phyloP scores from a whole-genome alignment of 1,140 invertebrate genomes.

The Drosophila paulistorum region DNA sequence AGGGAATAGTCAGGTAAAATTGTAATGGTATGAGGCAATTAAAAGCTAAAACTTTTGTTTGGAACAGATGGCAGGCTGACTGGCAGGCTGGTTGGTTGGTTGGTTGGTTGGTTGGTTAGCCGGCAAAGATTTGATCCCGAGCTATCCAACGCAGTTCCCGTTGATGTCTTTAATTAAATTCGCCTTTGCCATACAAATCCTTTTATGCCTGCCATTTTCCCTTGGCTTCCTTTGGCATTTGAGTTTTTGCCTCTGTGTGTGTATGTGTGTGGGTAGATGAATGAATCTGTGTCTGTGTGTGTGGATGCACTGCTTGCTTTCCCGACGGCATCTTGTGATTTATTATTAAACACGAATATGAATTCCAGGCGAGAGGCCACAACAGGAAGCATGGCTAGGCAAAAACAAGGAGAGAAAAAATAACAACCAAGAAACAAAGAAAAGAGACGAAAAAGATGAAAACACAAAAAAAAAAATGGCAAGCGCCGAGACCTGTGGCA shows the following conservation, averaged over 20 bases:
- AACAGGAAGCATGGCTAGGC: constrained; percentile 39
- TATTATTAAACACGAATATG: constrained; percentile 80
- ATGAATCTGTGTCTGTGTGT: constrained; percentile 7
- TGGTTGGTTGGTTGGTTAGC: not conserved
- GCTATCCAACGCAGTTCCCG: constrained; percentile 24
- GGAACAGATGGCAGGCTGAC: constrained; percentile 5
- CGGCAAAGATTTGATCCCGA: constrained; percentile 30
- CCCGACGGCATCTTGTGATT: constrained; percentile 74
- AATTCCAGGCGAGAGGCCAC: constrained; percentile 52
- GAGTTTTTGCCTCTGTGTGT: constrained; percentile 34
- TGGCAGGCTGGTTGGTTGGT: not conserved
- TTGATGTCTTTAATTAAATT: constrained; percentile 80
- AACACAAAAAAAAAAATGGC: constrained; percentile 42
- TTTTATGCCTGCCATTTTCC: constrained; percentile 71
- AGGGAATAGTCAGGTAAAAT: constrained; percentile 19
- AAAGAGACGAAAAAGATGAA: not conserved
- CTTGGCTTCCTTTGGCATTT: constrained; percentile 54
- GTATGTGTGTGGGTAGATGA: constrained; percentile 23
- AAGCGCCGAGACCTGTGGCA: constrained; percentile 47
- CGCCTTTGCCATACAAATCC: constrained; percentile 69
- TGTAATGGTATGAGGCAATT: constrained; percentile 41
- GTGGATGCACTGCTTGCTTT: constrained; percentile 16
- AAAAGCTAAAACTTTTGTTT: constrained; percentile 34
- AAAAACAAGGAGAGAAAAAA: constrained; percentile 11
- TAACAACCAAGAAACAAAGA: not conserved